Evolutionary conservation across 2,797 vertebrate genomes (phyloP), one percentile per base, ranked within the genome.

Genomic region (Ctenopoma multispine): DNA sequence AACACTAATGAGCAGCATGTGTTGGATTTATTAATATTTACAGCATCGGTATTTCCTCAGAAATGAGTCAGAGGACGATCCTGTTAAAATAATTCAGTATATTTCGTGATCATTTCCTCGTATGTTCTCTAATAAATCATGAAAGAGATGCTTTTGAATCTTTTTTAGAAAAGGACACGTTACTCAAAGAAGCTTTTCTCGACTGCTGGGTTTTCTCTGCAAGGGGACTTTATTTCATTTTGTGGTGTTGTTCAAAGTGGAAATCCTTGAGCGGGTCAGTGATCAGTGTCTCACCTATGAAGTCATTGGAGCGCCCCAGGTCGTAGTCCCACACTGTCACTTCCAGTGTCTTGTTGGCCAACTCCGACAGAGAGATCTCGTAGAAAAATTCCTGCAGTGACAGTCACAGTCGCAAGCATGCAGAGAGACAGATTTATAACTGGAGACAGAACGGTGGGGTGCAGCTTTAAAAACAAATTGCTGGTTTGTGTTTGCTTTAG

Each of bases 251-350:
- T 24, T 34, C 4, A 15, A 20, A 34, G 18, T 17, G 14, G 44
- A 27, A 29, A 3, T 36, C n/a, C 1, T 21, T 5, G 29, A 21
- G 7, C 3, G 15, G 29, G 12, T 55, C 41, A 7, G 21, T 4
- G 31, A 20, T 14, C 51, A 0, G 7, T 4, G 85, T 88, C 94
- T 95, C 84, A 97, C 96, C 96, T 4, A 97, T 97, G 92, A 97
- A 96, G 88, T 96, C 95, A 0, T 96, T 96, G 82, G 95, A 96
- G 81, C 95, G 95, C 21, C 96, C 96, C 34, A 96, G 89, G 88
- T 97, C 95, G 17, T 97, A 96, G 89, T 96, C 96, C 96, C 96
- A 97, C 64, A 96, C 96, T 0, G 96, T 96, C 64, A 97, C 93
- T 87, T 96, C 96, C 90, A 96, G 90, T 0, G 94, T 94, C 89